A percentile compares a stretch with the other conserved stretches of the same genome.
These are phyloP conservation scores for Trisateles emortualis DNA, from an alignment of 2,888 invertebrate species.

Conservation along the genomic window DNA sequence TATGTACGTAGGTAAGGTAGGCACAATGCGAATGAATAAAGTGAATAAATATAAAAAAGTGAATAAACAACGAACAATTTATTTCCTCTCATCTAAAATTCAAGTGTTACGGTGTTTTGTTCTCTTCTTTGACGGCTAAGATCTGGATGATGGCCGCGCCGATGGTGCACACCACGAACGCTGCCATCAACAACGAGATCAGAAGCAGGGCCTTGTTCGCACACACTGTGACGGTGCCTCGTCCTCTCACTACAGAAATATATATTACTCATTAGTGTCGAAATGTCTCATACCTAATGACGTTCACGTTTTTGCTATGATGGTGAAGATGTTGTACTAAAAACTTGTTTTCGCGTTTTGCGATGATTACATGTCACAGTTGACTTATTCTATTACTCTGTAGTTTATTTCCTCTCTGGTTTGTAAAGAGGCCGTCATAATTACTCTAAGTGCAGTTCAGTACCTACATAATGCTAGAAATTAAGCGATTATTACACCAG, in stretches of 20 bases:
- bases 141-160: conserved; percentile 60
- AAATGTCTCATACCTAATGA: background rate
- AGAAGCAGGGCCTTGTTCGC: conserved; percentile 59
- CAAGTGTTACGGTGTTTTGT: background rate
- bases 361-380: too few species aligned
- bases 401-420: too few species aligned
- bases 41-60: too few species aligned
- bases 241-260: background rate
- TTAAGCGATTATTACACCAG: too few species aligned
- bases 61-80: background rate
- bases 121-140: conserved; percentile 38
- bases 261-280: background rate
- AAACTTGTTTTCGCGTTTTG: too few species aligned
- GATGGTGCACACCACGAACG: conserved; percentile 60
- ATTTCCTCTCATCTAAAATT: background rate
- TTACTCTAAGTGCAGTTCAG: too few species aligned
- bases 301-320: background rate
- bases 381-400: too few species aligned
- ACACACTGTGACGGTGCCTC: conserved; percentile 32
- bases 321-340: too few species aligned
- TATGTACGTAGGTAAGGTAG: too few species aligned
- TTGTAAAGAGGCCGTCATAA: too few species aligned
- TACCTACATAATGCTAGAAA: too few species aligned
- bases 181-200: conserved; percentile 67
- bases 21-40: too few species aligned